Conservation (phyloP, 2,113 vertebrate species). For the human region GRCh38 chr3:105275001-105275500, state of each 20-base stretch:
- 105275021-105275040: too few relatives aligned
- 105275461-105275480: neutral
- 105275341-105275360: neutral
- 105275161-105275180: neutral
- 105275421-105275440: neutral
- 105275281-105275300: neutral
- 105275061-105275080: too few relatives aligned
- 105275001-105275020: too few relatives aligned
- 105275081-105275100: too few relatives aligned
- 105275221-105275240: neutral
- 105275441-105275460: neutral
- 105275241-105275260: neutral
- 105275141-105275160: neutral
- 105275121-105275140: neutral
- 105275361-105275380: neutral
- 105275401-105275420: neutral
- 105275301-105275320: neutral
- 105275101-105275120: neutral
- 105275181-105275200: neutral
- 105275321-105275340: neutral
- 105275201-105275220: neutral
- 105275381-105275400: neutral
- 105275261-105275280: neutral
- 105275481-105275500: neutral
- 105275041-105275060: too few relatives aligned